Evolutionary conservation across 2,113 vertebrate species (phyloP), one percentile per base, ranked within the genome.

Genomic region (mouse (Mus musculus)): DNA sequence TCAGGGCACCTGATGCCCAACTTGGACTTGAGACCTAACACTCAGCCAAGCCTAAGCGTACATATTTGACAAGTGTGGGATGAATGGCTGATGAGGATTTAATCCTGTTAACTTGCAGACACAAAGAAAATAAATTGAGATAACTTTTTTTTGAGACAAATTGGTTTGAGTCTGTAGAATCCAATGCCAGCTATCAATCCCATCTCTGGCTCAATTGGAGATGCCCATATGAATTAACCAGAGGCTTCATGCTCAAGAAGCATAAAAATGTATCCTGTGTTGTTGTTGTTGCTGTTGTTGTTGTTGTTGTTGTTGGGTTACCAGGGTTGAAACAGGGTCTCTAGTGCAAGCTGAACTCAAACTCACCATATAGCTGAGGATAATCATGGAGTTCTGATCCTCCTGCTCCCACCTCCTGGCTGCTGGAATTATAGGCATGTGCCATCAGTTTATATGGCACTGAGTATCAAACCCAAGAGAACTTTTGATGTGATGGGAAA

Each of bases 121-220:
- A 78, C 22, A 7, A 95, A 96, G 93, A 96, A 91, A 94, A 94
- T 84, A 88, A 96, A 90, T 81, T 77, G 36, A 92, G 84, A 69
- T 88, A 85, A 89, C 87, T 89, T 89, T 49, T 49, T 87, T 88
- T 80, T 36, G 77, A 95, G 90, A 69, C 46, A 95, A 97, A 92
- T 93, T 94, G 54, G 72, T 89, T 98, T 95, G 94, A 94, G 91
- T 97, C 96, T 91, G 78, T 13, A 96, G 91, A 95, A 81, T 95
- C 82, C 73, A 92, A 75, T 61, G n/a, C 85, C 67, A 72, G n/a
- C 63, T 90, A 88, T 85, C 76, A 95, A 81, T 88, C 86, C 73
- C 61, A 71, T 97, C 89, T 77, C 81, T 76, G 61, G 87, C 5
- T 56, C 61, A 22, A 80, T 86, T 82, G 33, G 72, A 82, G 92